Evolutionary conservation across 2,797 vertebrate genomes (phyloP), one percentile per base, ranked within the genome.

Genomic region (Bradypodion ventrale): DNA sequence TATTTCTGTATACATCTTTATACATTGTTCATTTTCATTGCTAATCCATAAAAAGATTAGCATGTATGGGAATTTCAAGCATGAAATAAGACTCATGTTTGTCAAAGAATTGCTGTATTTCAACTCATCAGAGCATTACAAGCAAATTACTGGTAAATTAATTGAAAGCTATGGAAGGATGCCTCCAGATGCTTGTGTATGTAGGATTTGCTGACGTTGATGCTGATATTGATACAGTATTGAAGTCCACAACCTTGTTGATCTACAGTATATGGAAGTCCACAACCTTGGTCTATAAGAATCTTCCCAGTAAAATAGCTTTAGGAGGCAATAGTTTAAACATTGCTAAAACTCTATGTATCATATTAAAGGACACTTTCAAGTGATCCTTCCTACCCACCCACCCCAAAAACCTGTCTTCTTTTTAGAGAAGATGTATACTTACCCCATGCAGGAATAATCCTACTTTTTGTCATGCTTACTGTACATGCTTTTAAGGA

Each of bases 91-190:
- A 32, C 25, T 35, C 29, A 46, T 46, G 15, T 15, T 13, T 62
- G 40, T 80, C 25, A 80, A 69, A 27, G 25, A 80, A 37, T n/a
- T 56, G 25, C 27, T 12, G 9, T 27, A 8, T 52, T 49, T 80
- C 25, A n/a, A 80, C 19, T 29, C 78, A 80, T 40, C 46, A 65
- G 32, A 40, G 70, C 23, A 77, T 78, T 82, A 66, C 86, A 83
- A 52, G 21, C 5, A 82, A 27, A 23, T 70, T 66, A 87, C 85
- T 82, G 42, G 23, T 5, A 82, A 29, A 27, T 72, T 62, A 87
- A 52, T 52, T 69, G 83, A 88, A 15, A 75, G 70, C 83, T 77
- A 85, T 63, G 8, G 35, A 35, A 13, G n/a, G 23, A 59, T 9
- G 15, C 40, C 40, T 62, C 40, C 37, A 70, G 68, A 40, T 37